A percentile compares a stretch with the other conserved stretches of the same genome.
Evolutionary conservation across 2,888 invertebrate genomes (phyloP).

Genomic region (Cheilosia vernalis): DNA sequence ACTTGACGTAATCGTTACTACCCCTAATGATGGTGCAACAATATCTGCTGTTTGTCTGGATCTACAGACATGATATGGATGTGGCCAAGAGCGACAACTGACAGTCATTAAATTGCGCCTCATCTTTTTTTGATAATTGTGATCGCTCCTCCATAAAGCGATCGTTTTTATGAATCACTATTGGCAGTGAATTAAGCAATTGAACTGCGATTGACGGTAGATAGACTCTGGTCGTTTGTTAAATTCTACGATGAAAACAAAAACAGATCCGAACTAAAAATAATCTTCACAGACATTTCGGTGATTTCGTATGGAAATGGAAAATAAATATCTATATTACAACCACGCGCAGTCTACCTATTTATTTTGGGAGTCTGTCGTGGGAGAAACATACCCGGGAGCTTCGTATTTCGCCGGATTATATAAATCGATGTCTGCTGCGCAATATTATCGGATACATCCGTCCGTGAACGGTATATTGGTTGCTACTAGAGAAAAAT

Average conservation of each 20-base stretch:
- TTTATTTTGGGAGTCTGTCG: constrained; percentile 9
- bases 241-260: background rate
- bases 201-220: too few species aligned
- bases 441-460: constrained; percentile 1
- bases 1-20: background rate
- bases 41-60: background rate
- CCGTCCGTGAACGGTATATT: constrained; percentile 2
- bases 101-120: background rate
- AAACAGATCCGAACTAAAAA: constrained; percentile 20
- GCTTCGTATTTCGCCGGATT: constrained; percentile 2
- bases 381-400: background rate
- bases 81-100: background rate
- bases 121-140: background rate
- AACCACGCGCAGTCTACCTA: constrained; percentile 4
- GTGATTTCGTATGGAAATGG: constrained; percentile 1
- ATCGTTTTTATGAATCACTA: background rate
- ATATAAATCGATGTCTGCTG: background rate
- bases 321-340: constrained; percentile 8
- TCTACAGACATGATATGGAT: background rate
- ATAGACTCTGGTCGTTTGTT: background rate
- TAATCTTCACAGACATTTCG: constrained; percentile 20
- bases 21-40: background rate
- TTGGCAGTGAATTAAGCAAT: background rate
- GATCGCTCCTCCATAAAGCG: background rate
- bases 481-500: background rate